Conservation (phyloP, 2,888 invertebrate species). For the Hypselothyrea guttata region DNA sequence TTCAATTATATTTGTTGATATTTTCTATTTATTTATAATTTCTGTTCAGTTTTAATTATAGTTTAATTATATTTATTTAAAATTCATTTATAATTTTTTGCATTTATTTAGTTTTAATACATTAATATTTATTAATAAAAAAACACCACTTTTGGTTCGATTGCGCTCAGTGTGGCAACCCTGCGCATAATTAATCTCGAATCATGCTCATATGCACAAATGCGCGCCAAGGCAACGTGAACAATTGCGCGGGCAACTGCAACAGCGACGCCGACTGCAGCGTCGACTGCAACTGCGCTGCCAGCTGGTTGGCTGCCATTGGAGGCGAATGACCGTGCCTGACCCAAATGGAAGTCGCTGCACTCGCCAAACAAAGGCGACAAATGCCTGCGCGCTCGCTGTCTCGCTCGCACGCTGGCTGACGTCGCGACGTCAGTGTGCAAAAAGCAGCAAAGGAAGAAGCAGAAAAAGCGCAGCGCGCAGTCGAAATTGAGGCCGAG, state of each 20-base stretch:
- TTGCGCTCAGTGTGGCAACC: conserved; percentile 2
- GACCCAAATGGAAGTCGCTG: conserved; percentile 88
- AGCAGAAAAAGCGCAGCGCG: conserved; percentile 52
- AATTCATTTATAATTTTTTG: too few relatives aligned
- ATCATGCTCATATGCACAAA: too few relatives aligned
- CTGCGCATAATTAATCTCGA: conserved; percentile 70
- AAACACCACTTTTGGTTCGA: conserved; percentile 16
- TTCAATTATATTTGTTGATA: too few relatives aligned
- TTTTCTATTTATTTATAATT: too few relatives aligned
- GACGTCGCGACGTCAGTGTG: conserved; percentile 52
- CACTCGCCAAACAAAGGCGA: conserved; percentile 80
- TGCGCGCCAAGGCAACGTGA: conserved; percentile 74
- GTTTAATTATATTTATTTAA: too few relatives aligned
- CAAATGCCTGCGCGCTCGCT: conserved; percentile 32
- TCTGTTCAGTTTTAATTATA: too few relatives aligned
- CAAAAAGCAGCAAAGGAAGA: conserved; percentile 64
- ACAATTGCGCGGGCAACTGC: conserved; percentile 41
- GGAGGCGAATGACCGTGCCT: conserved; percentile 85
- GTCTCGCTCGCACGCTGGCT: conserved; percentile 5
- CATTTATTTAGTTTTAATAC: too few relatives aligned
- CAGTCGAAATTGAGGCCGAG: conserved; percentile 75
- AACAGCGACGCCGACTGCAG: conserved; percentile 30
- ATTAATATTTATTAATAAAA: too few relatives aligned
- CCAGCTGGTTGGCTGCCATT: conserved; percentile 33
- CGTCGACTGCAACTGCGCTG: conserved; percentile 18